Evolutionary conservation across 2,888 invertebrate genomes (phyloP), one percentile per base, ranked within the genome.

Genomic region (Eurytoma adleriae): DNA sequence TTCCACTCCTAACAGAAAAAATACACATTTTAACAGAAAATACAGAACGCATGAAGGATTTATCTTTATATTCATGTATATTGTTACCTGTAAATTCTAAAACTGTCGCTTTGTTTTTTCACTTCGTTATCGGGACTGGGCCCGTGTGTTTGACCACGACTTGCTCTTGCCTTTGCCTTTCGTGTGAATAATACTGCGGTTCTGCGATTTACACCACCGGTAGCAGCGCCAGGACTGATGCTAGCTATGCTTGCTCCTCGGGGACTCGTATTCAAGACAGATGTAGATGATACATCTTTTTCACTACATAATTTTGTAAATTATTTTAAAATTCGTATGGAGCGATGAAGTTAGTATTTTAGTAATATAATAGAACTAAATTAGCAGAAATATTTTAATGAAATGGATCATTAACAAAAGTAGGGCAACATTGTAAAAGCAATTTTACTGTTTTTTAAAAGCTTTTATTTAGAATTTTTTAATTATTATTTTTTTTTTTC

Each of bases 101-200:
- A 91, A 77, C 90, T 90, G 70, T 91, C 90, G 30, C 89, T 88
- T 77, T 90, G 88, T 52, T 91, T 91, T 64, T 90, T 90, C 52
- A 85, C 84, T 18, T 85, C 87, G 71, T 71, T 86, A 72, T 85
- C 89, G 57, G 81, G 86, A 82, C 77, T 85, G 10, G 79, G 48
- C 1, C 81, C 64, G 13, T 85, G 85, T 59, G 84, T 81, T 52
- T 85, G 86, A 86, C 92, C 91, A 61, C 91, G 86, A 81, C 92
- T 91, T 1, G 94, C 93, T 1, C 91, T 89, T 0, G 91, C 91
- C 86, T 94, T 93, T 1, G 94, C 94, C 90, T 96, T 96, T 68
- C 95, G 92, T 13, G 95, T 95, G 85, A 96, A 95, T 50, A 96
- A 90, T 40, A 96, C 96, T n/a, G 96, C 95, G 27, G 95, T 96